Evolutionary conservation across 2,888 invertebrate genomes (phyloP).

Genomic region (Cerastoderma edule): DNA sequence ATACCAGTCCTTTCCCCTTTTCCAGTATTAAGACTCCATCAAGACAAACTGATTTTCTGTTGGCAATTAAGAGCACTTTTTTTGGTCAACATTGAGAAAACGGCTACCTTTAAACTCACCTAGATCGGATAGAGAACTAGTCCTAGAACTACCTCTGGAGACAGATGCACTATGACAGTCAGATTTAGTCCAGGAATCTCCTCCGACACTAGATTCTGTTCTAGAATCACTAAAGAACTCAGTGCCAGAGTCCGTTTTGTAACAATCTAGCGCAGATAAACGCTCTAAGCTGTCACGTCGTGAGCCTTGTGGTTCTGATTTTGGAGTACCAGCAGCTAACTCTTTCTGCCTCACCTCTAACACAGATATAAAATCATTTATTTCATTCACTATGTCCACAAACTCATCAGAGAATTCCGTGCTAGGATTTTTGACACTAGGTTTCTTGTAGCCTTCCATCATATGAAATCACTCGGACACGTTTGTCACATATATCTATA

Average conservation of each 20-base stretch:
- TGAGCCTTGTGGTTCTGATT: constrained; percentile 47
- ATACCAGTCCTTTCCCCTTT: too few species aligned
- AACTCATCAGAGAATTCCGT: constrained; percentile 75
- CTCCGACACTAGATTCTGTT: constrained; percentile 50
- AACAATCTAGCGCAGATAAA: constrained; percentile 40
- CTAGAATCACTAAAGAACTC: constrained; percentile 53
- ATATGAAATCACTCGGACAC: not conserved
- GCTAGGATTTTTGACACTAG: constrained; percentile 56
- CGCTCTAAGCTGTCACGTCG: constrained; percentile 42
- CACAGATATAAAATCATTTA: constrained; percentile 78
- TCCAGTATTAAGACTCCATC: too few species aligned
- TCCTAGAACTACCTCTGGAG: constrained; percentile 52
- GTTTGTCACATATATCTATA: not conserved
- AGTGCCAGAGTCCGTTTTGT: constrained; percentile 50
- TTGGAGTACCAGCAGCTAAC: constrained; percentile 49
- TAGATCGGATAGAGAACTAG: constrained; percentile 54
- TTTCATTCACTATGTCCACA: constrained; percentile 78
- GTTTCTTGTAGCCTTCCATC: constrained; percentile 51
- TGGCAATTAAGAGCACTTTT: too few species aligned
- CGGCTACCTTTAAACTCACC: constrained; percentile 42
- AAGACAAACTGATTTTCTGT: too few species aligned
- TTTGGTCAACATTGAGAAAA: too few species aligned
- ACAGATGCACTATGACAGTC: constrained; percentile 42
- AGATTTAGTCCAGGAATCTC: constrained; percentile 50
- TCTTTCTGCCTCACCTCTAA: constrained; percentile 69